Percentiles rank a stretch among this genome's conserved stretches.
Conservation (phyloP, 2,888 invertebrate genomes). For the Alloplasta piceator region DNA sequence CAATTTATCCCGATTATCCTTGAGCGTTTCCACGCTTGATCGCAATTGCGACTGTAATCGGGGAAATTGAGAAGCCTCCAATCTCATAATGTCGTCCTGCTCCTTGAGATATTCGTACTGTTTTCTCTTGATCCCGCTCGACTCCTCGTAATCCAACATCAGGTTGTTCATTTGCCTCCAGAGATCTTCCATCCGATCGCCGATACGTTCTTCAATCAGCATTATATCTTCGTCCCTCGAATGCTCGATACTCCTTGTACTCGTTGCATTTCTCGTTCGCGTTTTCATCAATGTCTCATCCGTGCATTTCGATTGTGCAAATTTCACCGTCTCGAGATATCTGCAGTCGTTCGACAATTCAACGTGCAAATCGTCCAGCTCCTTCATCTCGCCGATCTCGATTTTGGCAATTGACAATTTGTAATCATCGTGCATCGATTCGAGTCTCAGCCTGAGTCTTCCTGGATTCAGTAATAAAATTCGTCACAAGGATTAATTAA, state of each 20-base stretch:
- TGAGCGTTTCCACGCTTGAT: slow-evolving; percentile 72
- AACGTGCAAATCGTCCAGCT: slow-evolving; percentile 85
- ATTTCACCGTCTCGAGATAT: slow-evolving; percentile 86
- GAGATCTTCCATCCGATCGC: slow-evolving; percentile 74
- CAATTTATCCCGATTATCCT: slow-evolving; percentile 68
- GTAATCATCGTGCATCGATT: slow-evolving; percentile 85
- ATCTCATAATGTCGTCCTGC: slow-evolving; percentile 84
- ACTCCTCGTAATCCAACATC: slow-evolving; percentile 75
- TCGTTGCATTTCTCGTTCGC: slow-evolving; percentile 75
- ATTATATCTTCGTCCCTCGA: slow-evolving; percentile 75
- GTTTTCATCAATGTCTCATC: slow-evolving; percentile 71
- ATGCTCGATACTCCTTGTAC: slow-evolving; percentile 73
- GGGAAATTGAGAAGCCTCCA: slow-evolving; percentile 80
- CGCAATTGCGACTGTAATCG: slow-evolving; percentile 77
- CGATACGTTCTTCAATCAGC: slow-evolving; percentile 69
- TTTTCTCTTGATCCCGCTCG: slow-evolving; percentile 77
- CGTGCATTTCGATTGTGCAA: slow-evolving; percentile 84
- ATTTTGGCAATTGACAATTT: slow-evolving; percentile 85
- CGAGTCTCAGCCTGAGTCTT: slow-evolving; percentile 85
- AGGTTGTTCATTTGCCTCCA: slow-evolving; percentile 74
- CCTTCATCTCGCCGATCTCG: slow-evolving; percentile 84
- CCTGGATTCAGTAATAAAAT: slow-evolving; percentile 78
- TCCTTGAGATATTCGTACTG: slow-evolving; percentile 83
- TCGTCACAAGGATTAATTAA: no score
- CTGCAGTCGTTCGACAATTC: slow-evolving; percentile 85